Conservation (phyloP, 2,113 vertebrate genomes). For the Scalopus aquaticus region DNA sequence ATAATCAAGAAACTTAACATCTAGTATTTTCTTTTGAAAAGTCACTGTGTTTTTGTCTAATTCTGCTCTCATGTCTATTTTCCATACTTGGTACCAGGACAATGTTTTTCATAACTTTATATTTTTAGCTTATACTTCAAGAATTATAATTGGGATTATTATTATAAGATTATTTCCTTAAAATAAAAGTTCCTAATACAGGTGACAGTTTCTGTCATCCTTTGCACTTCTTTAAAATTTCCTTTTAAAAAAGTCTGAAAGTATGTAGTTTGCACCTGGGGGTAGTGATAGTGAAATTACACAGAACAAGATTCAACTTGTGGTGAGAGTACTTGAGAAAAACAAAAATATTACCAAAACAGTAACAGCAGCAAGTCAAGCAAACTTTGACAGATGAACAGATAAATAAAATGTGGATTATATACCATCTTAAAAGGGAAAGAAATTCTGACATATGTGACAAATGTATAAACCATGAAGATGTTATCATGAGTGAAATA, state of each 20-base stretch:
- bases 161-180: not conserved
- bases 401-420: not conserved
- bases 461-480: not conserved
- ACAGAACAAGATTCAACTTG: not conserved
- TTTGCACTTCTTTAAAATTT: not conserved
- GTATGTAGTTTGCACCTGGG: not conserved
- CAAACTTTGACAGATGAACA: not conserved
- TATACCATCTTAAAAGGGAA: not conserved
- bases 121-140: slow-evolving; percentile 31
- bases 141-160: not conserved
- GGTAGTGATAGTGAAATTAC: not conserved
- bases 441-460: not conserved
- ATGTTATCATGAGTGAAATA: not conserved
- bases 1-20: not conserved
- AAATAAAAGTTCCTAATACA: not conserved
- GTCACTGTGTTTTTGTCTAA: not conserved
- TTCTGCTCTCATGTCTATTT: not conserved
- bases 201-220: not conserved
- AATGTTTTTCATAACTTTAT: not conserved
- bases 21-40: not conserved
- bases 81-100: not conserved
- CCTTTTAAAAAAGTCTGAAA: not conserved
- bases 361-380: not conserved
- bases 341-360: not conserved
- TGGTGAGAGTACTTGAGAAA: not conserved